Base-by-base conservation (phyloP, 2,888 invertebrate species). In the Parasteatoda lunata region DNA sequence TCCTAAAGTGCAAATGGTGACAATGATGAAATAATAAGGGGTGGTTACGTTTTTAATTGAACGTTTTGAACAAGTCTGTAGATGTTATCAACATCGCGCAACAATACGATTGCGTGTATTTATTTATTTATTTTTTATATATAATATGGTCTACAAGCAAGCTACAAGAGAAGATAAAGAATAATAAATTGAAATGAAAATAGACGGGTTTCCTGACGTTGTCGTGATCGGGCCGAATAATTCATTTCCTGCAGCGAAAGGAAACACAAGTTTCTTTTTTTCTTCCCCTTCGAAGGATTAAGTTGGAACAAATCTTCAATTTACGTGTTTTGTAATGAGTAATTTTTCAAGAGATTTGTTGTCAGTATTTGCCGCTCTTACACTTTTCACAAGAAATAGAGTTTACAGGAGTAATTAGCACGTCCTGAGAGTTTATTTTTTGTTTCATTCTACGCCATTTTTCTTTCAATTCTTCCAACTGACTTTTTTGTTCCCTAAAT, bases 21-120 rank as follows among this genome's bases (percentile, higher is more conserved):
- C 68, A 79, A 84, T 85, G 84, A 86, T 86, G 85, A 86, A 86
- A 86, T 86, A 86, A 86, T 86, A 86, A 86, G 85, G 30, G 85
- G 80, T 86, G 85, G 75, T 86, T 81, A 78, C 85, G 65, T 80
- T 86, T 86, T 86, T 86, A 86, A 86, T 86, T 86, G 85, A 86
- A 86, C 80, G 65, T 77, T 71, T 69, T 54, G 76, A 86, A 77
- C 80, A 72, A 80, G 77, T 71, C 71, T 15, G 52, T 68, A 8
- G 85, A 86, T 86, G 85, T 80, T 86, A 86, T 86, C 85, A 66
- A 71, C 79, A 76, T 59, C 59, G 80, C 80, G 77, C 72, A 86
- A 86, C 85, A 86, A 86, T 86, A 70, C 76, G 66, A 71, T 86
- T 86, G 85, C 85, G 85, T 86, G 85, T 70, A 68, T 76, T 51